Base-by-base conservation (phyloP, 1,140 invertebrate genomes). In the Microvelia longipes region DNA sequence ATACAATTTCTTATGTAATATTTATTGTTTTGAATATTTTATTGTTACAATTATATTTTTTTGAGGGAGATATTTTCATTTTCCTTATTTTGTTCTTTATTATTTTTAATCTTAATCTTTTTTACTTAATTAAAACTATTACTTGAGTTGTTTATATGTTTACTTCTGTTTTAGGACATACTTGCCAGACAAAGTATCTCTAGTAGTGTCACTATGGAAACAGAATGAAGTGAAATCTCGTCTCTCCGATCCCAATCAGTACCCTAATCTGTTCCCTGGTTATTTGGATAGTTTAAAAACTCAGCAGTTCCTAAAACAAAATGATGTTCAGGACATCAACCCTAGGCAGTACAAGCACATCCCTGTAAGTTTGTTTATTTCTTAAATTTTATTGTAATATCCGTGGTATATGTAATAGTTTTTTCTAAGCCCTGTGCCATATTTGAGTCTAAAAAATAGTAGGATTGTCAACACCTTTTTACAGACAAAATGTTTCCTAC, bases 241-340 rank as follows among this genome's bases (percentile, higher is more conserved):
- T 67, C 81, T 99, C 62, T 97, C 97, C 5, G 94, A 98, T 84
- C 97, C 96, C 0, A 85, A 88, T 62, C 89, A 97, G 74, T 98
- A 98, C 79, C 93, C 96, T 77, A 99, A 99, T 83, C 82, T 99
- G 35, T 99, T 99, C 78, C 94, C 95, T 1, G 93, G 91, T 1
- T 87, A 90, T 68, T 80, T 81, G 63, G 88, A 95, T 73, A 83
- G 89, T 0, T 77, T 94, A 0, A 88, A 87, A 75, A 85, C 89
- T 0, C 92, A 96, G 79, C 82, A 87, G 71, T 90, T 83, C 76
- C 75, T 90, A 64, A 61, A 69, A 26, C 35, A 69, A 13, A 28
- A 1, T 64, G 30, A 27, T 25, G 30, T 11, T 15, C 24, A 27
- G 62, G 2, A 64, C 2, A 13, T 13, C 25, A 2, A 2, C 24